Percentiles rank a stretch among this genome's conserved stretches.
These are phyloP conservation scores for Aegithalos caudatus DNA, from an alignment of 2,113 vertebrate genomes.

Conservation along the genomic window DNA sequence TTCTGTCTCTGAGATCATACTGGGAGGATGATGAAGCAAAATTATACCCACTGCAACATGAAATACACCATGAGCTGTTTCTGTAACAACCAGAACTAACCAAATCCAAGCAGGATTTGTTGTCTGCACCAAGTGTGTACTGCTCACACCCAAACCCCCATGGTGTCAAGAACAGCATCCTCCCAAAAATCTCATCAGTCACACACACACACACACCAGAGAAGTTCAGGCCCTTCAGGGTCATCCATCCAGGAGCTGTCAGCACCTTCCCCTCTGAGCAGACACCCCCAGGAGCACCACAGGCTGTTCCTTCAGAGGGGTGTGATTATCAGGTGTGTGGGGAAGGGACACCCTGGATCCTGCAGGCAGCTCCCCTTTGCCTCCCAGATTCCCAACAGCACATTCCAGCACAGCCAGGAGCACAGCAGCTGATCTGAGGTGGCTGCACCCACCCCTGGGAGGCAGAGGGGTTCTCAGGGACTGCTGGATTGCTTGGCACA, in stretches of 20 bases:
- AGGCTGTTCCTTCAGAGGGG: neutral
- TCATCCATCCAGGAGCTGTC: neutral
- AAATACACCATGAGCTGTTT: rapidly evolving
- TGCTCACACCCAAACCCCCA: neutral
- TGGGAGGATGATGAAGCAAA: neutral
- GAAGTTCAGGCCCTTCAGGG: neutral
- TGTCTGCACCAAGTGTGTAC: rapidly evolving
- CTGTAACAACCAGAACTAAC: neutral
- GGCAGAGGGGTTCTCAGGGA: neutral
- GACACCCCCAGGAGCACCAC: neutral
- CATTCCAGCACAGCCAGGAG: neutral
- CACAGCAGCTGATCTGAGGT: neutral
- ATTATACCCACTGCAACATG: neutral
- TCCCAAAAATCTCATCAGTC: neutral
- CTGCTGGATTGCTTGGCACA: neutral
- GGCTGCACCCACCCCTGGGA: neutral
- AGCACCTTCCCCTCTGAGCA: neutral
- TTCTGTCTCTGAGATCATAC: neutral
- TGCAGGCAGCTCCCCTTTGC: neutral
- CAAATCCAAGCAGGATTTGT: neutral
- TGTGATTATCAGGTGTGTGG: neutral
- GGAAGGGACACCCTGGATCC: neutral
- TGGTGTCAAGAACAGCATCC: neutral
- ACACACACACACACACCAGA: neutral
- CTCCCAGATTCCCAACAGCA: neutral